Evolutionary conservation across 2,888 invertebrate species (phyloP).

Genomic region (Latrodectus hesperus): DNA sequence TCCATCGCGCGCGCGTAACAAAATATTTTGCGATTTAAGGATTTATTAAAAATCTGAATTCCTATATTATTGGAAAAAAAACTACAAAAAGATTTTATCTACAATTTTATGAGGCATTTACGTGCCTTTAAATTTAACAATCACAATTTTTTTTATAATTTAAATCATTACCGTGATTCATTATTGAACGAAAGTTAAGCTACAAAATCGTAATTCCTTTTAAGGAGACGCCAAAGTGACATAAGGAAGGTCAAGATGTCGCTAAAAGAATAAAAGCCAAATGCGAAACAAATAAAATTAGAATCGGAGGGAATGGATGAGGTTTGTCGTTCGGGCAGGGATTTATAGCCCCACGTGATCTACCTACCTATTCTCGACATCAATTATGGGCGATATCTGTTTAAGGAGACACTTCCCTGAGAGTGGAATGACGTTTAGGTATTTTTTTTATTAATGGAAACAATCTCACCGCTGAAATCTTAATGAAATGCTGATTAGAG

Average conservation of each 20-base stretch:
- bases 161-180: no score
- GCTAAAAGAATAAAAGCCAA: background rate
- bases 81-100: no score
- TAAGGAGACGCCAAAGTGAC: no score
- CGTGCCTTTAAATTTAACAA: no score
- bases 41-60: no score
- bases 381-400: slow-evolving; percentile 8
- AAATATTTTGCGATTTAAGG: no score
- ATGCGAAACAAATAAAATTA: slow-evolving; percentile 40
- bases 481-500: slow-evolving; percentile 25
- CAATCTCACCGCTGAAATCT: slow-evolving; percentile 15
- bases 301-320: slow-evolving; percentile 7
- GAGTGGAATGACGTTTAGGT: slow-evolving; percentile 2
- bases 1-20: no score
- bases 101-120: no score
- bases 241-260: slow-evolving; percentile 22
- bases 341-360: slow-evolving; percentile 44
- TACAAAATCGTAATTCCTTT: no score
- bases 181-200: no score
- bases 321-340: slow-evolving; percentile 19
- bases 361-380: slow-evolving; percentile 26
- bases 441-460: slow-evolving; percentile 21
- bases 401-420: slow-evolving; percentile 4
- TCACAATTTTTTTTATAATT: no score
- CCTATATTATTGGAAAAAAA: no score